A percentile compares a stretch with the other conserved stretches of the same genome.
These are phyloP conservation scores for Onychomys leucogaster DNA, from an alignment of 2,797 vertebrate species.

Conservation along the genomic window DNA sequence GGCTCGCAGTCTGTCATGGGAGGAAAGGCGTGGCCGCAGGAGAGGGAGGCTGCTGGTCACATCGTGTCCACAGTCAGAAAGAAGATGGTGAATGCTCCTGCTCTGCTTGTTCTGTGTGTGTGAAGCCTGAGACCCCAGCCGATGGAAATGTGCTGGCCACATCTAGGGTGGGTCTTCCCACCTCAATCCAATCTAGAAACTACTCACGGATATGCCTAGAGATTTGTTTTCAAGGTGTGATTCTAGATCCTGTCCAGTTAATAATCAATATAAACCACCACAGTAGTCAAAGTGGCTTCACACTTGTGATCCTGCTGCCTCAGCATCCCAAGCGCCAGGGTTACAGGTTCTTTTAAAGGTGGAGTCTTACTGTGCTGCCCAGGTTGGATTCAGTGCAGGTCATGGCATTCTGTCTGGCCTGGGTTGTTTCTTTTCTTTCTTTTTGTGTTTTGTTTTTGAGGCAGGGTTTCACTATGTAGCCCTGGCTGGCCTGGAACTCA, in stretches of 20 bases:
- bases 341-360: not conserved
- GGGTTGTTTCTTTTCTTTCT: not conserved
- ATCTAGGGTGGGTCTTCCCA: not conserved
- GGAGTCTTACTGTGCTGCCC: not conserved
- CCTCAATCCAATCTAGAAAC: not conserved
- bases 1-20: not conserved
- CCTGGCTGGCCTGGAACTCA: not conserved
- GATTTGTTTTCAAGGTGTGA: not conserved
- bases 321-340: not conserved
- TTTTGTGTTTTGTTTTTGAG: not conserved
- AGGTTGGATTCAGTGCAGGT: not conserved
- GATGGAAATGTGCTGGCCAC: not conserved
- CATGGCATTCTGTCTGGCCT: not conserved
- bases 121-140: not conserved
- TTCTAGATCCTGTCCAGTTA: not conserved
- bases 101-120: not conserved
- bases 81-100: too few species aligned
- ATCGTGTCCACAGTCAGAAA: not conserved
- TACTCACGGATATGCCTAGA: not conserved
- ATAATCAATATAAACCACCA: not conserved
- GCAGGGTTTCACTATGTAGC: not conserved
- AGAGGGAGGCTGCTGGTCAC: not conserved
- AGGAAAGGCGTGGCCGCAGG: too few species aligned
- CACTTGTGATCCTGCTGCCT: not conserved
- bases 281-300: not conserved